Conservation (phyloP, 2,113 vertebrate species). For the Pomatostomus ruficeps region DNA sequence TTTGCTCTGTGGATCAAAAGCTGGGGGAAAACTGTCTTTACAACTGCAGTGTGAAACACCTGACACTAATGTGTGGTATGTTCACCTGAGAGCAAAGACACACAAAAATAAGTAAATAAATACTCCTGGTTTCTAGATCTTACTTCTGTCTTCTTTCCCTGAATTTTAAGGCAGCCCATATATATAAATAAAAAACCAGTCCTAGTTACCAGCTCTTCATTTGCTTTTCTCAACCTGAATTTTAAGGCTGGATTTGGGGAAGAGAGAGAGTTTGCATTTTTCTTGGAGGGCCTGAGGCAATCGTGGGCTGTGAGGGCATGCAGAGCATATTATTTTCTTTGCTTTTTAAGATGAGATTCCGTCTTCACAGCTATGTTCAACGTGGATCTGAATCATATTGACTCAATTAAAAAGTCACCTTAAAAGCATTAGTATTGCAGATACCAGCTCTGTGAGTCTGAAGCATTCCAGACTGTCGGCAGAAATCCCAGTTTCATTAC, state of each 20-base stretch:
- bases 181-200: neutral
- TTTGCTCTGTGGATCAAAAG: neutral
- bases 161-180: neutral
- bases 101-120: neutral
- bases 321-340: neutral
- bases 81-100: neutral
- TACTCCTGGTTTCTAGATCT: neutral
- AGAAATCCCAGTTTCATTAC: constrained; percentile 28
- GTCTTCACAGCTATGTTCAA: neutral
- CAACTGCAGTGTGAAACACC: neutral
- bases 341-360: constrained; percentile 1
- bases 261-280: neutral
- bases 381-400: neutral
- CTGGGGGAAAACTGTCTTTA: neutral
- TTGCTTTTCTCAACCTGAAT: constrained; percentile 36
- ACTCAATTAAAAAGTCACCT: constrained; percentile 49
- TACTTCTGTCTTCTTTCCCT: neutral
- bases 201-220: neutral
- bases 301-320: neutral
- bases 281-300: constrained; percentile 1
- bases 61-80: neutral
- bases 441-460: neutral
- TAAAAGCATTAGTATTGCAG: neutral
- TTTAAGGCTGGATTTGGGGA: neutral
- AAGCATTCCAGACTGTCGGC: constrained; percentile 43